Evolutionary conservation across 2,113 vertebrate species (phyloP).

Genomic region (Percina caprodes): DNA sequence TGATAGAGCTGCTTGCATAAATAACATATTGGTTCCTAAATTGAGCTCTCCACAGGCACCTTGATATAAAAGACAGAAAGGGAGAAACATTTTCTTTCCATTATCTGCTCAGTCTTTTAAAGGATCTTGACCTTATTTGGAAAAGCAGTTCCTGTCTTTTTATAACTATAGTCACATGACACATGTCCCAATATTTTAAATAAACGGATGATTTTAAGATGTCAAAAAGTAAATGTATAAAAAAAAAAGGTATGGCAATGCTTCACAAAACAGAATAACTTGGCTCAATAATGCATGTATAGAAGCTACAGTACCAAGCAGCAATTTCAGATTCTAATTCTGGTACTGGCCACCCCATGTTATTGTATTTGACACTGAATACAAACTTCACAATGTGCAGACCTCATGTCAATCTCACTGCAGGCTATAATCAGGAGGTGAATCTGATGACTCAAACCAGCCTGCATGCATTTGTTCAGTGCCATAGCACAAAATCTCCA

Average conservation of each 20-base stretch:
- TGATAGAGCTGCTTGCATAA: constrained; percentile 26
- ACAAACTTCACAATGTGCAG: constrained; percentile 67
- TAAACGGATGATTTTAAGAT: constrained; percentile 8
- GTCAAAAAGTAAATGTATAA: neutral
- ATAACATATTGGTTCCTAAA: constrained; percentile 42
- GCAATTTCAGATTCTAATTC: constrained; percentile 59
- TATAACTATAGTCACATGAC: neutral
- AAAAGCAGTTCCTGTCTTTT: constrained; percentile 28
- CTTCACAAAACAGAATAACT: constrained; percentile 8
- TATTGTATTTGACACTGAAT: constrained; percentile 71
- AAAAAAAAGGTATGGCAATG: neutral
- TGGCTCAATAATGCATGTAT: constrained; percentile 8
- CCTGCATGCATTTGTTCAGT: constrained; percentile 68
- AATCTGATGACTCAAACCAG: constrained; percentile 71
- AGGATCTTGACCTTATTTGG: constrained; percentile 25
- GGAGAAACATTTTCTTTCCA: neutral
- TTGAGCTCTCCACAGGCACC: constrained; percentile 25
- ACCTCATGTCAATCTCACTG: constrained; percentile 70
- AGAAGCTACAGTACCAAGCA: constrained; percentile 4
- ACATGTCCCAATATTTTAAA: neutral
- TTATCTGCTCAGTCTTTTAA: constrained; percentile 3
- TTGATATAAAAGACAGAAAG: constrained; percentile 32
- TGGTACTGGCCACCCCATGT: constrained; percentile 42
- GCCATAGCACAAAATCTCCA: constrained; percentile 58
- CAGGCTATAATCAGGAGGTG: constrained; percentile 76